Conservation (phyloP, 1,140 invertebrate genomes). For the Trichonephila clavipes region DNA sequence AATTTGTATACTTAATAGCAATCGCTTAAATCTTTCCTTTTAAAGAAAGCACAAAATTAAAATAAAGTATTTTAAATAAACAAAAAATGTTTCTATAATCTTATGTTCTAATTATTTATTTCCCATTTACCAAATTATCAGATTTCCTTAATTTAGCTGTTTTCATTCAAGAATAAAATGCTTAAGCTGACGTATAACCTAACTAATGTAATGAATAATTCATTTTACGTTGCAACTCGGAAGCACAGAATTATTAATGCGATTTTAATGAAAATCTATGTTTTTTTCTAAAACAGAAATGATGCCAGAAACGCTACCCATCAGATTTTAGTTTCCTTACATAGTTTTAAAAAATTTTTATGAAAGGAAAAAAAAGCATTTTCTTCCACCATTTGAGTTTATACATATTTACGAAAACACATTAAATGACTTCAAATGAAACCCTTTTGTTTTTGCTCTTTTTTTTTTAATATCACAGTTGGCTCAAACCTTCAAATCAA, state of each 20-base stretch:
- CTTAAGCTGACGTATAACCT: too few species aligned
- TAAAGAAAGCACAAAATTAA: too few species aligned
- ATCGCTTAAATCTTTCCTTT: too few species aligned
- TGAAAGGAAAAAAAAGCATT: background rate
- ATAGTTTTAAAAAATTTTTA: background rate
- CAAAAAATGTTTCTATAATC: too few species aligned
- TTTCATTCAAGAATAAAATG: too few species aligned
- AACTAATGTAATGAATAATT: background rate
- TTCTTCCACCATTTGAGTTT: background rate
- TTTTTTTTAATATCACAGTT: background rate
- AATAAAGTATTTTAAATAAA: too few species aligned
- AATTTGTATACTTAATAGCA: too few species aligned
- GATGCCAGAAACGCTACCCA: background rate
- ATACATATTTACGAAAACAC: slow-evolving; percentile 29
- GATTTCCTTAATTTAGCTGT: too few species aligned
- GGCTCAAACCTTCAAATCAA: background rate
- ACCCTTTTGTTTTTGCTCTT: slow-evolving; percentile 26
- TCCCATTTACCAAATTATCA: too few species aligned
- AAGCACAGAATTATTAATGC: background rate
- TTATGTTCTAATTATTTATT: too few species aligned
- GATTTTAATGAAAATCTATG: background rate
- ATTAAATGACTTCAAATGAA: slow-evolving; percentile 40
- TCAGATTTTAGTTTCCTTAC: background rate
- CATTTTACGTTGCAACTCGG: background rate
- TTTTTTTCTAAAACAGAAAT: background rate